Base-by-base conservation (phyloP, 2,888 invertebrate species). In the Bembecia ichneumoniformis region DNA sequence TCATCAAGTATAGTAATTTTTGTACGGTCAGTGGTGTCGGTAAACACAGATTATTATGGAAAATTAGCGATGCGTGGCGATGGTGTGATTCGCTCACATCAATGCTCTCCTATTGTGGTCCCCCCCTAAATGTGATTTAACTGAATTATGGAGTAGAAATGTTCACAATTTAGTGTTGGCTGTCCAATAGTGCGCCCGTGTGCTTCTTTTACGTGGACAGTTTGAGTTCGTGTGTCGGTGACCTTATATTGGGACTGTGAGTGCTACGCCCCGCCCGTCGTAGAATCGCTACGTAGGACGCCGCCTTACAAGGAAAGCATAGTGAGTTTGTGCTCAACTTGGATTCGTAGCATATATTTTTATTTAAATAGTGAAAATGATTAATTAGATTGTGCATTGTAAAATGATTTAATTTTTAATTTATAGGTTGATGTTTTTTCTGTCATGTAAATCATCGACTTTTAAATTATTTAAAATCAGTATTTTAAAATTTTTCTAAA, bases 1-100 rank as follows among this genome's bases (percentile, higher is more conserved):
- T 10, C 68, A 71, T 66, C 66, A 73, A 71, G 71, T 74, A 70
- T 64, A 60, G 69, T 68, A 64, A 77, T 80, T 72, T 71, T 70
- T 62, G 75, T 75, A 70, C 68, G 73, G 71, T 71, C 73, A 75
- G 67, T 66, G 69, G 70, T 69, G 69, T 68, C 65, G 66, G 62
- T 68, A 71, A 76, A 73, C 65, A 67, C 57, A 63, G 62, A 62
- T 63, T 60, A 63, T 76, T 77, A 84, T 84, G 82, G 77, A 76
- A 74, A 81, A 75, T 81, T 73, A 82, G 79, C 86, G 77, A 82
- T 70, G 79, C 84, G 83, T 83, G 64, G 66, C 82, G 78, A 77
- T 82, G 80, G 84, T 84, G 82, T 84, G 84, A 87, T 84, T 84
- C 81, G 84, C 81, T 78, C 82, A 83, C 83, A 82, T 82, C 78